Evolutionary conservation across 2,113 vertebrate genomes (phyloP).

Genomic region (Sorex fumeus): DNA sequence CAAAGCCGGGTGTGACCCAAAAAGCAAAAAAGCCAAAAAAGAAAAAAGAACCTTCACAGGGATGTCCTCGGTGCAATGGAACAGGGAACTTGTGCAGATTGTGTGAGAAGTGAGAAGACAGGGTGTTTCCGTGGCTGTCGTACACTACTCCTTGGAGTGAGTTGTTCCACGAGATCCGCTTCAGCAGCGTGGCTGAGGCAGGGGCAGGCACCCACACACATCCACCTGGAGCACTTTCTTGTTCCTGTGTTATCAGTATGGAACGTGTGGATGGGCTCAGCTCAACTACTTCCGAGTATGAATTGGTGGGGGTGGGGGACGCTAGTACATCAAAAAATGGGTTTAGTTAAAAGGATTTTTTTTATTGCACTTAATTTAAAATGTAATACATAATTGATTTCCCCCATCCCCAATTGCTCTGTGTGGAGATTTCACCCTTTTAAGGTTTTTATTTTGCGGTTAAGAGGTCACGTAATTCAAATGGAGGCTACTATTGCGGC

Average conservation of each 20-base stretch:
- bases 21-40: too few species aligned
- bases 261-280: neutral
- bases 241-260: neutral
- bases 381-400: conserved; percentile 46
- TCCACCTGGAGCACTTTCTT: neutral
- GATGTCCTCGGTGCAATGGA: neutral
- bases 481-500: neutral
- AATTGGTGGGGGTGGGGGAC: neutral
- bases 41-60: too few species aligned
- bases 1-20: too few species aligned
- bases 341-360: conserved; percentile 64
- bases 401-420: conserved; percentile 14
- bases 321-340: conserved; percentile 37
- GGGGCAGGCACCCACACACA: too few species aligned
- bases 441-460: conserved; percentile 70
- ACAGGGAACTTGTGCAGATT: neutral
- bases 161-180: neutral
- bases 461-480: conserved; percentile 51
- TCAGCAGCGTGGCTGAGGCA: neutral
- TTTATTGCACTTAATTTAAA: conserved; percentile 57
- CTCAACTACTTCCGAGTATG: conserved; percentile 2
- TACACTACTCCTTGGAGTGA: conserved; percentile 12
- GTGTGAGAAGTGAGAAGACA: neutral
- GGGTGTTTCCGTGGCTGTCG: neutral
- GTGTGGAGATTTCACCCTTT: conserved; percentile 54